A percentile compares a stretch with the other conserved stretches of the same genome.
Evolutionary conservation across 1,140 invertebrate species (phyloP).

Genomic region (Macrocentrus cingulum): DNA sequence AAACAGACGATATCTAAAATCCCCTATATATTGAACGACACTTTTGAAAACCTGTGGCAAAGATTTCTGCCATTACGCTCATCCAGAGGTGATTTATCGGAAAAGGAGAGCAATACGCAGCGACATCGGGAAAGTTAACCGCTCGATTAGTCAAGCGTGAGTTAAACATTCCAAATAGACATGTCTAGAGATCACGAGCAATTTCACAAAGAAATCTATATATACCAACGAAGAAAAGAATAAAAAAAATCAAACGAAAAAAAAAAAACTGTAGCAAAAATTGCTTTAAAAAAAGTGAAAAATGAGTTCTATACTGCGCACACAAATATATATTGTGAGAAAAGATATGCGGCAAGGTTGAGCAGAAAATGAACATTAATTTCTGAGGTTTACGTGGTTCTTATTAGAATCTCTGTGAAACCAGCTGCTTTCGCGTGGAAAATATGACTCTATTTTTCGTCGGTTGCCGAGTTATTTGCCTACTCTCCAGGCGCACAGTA

Average conservation of each 20-base stretch:
- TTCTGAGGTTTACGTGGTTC: constrained; percentile 30
- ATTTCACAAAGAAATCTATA: too few relatives aligned
- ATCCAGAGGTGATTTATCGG: neutral
- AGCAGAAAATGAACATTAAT: constrained; percentile 23
- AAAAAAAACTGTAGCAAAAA: too few relatives aligned
- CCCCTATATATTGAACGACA: constrained; percentile 16
- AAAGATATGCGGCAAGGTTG: neutral
- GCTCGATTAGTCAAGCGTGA: neutral
- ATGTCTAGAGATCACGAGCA: too few relatives aligned
- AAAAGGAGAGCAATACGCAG: neutral
- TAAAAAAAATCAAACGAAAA: too few relatives aligned
- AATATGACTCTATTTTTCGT: constrained; percentile 33
- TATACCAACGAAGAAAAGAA: too few relatives aligned
- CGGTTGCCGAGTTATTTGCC: constrained; percentile 29
- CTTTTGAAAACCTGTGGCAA: constrained; percentile 16
- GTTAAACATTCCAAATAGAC: too few relatives aligned
- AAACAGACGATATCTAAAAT: too few relatives aligned
- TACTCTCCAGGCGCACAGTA: constrained; percentile 1
- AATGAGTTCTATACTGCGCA: too few relatives aligned
- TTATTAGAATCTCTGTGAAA: constrained; percentile 32
- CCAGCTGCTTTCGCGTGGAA: constrained; percentile 24
- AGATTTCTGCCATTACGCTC: neutral
- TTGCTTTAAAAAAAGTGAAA: too few relatives aligned
- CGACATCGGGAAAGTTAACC: neutral
- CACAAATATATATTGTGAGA: neutral